Conservation (phyloP, 2,888 invertebrate genomes). For the Amphipyra berbera region DNA sequence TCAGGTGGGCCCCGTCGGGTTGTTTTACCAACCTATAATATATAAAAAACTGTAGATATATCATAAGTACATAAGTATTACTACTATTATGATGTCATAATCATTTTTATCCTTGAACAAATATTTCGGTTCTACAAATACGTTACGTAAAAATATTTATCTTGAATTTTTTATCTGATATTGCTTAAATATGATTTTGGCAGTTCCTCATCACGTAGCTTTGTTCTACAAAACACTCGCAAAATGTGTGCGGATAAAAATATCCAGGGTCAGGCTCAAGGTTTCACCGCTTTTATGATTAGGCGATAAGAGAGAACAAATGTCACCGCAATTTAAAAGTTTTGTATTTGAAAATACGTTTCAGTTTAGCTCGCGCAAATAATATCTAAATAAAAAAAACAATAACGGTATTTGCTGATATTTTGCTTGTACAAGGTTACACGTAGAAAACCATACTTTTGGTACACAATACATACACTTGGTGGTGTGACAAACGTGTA, state of each 20-base stretch:
- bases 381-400: conserved; percentile 70
- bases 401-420: conserved; percentile 85
- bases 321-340: conserved; percentile 69
- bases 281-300: conserved; percentile 87
- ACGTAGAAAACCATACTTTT: conserved; percentile 64
- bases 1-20: too few relatives aligned
- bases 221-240: conserved; percentile 80
- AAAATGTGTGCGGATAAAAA: conserved; percentile 87
- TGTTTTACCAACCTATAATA: too few relatives aligned
- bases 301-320: conserved; percentile 80
- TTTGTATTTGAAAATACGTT: conserved; percentile 65
- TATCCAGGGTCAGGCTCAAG: conserved; percentile 89
- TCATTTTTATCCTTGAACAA: conserved; percentile 45
- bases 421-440: conserved; percentile 81
- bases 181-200: conserved; percentile 66
- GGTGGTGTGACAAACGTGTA: not conserved
- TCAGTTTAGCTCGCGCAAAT: conserved; percentile 62
- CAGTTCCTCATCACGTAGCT: conserved; percentile 74
- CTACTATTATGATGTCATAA: conserved; percentile 42
- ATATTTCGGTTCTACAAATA: conserved; percentile 36
- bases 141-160: conserved; percentile 57
- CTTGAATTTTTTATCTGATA: conserved; percentile 67
- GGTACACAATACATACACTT: not conserved
- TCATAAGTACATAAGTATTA: not conserved
- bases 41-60: not conserved